Conservation (phyloP, 2,797 vertebrate genomes). For the Spheniscus humboldti region DNA sequence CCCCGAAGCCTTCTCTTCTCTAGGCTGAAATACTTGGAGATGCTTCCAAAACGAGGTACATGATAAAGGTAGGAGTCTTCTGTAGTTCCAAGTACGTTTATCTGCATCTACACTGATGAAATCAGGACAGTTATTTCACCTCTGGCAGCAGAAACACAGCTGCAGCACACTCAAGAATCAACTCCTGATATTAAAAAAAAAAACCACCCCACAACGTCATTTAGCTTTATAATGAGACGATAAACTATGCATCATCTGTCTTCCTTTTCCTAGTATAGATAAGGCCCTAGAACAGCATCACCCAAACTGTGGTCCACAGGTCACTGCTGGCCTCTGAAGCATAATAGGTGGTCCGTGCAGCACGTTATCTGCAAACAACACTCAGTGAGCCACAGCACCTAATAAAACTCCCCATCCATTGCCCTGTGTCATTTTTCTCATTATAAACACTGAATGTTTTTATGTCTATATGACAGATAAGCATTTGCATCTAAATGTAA, state of each 20-base stretch:
- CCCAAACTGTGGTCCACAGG: neutral
- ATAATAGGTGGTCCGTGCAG: neutral
- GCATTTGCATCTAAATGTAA: neutral
- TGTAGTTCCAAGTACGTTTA: neutral
- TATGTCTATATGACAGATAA: neutral
- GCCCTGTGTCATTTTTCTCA: neutral
- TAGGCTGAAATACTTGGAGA: neutral
- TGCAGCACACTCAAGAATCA: neutral
- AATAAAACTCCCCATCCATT: neutral
- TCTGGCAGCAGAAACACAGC: neutral
- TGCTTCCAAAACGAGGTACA: neutral
- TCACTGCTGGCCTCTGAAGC: neutral
- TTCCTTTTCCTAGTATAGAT: constrained; percentile 15
- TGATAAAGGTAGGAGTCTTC: neutral
- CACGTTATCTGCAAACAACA: neutral
- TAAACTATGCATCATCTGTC: constrained; percentile 35
- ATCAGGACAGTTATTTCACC: constrained; percentile 12
- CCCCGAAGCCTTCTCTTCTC: too few relatives aligned
- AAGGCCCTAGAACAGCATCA: constrained; percentile 10
- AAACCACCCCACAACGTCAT: neutral
- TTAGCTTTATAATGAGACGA: neutral
- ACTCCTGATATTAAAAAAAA: neutral
- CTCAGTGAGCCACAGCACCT: neutral
- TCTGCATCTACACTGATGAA: neutral
- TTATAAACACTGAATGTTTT: neutral